Conservation (phyloP, 2,888 invertebrate genomes). For the Trypoxylon attenuatum region DNA sequence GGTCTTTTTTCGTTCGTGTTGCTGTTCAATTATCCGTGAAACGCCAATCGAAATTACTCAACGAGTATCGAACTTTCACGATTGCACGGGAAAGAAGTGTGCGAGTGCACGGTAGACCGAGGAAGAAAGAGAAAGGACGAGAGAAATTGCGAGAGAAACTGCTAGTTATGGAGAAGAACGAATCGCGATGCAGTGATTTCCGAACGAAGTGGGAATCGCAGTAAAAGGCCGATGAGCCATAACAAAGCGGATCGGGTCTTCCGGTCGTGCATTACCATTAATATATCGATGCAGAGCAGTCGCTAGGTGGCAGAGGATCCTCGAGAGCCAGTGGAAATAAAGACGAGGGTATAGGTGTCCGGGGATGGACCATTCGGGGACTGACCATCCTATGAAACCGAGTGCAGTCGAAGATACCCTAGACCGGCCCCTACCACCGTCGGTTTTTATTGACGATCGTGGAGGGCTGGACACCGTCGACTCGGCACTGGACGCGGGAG, state of each 20-base stretch:
- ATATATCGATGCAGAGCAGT: slow-evolving; percentile 12
- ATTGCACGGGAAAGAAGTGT: no score
- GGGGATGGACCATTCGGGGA: slow-evolving; percentile 69
- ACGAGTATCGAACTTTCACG: background rate
- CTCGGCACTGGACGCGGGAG: background rate
- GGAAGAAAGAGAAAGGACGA: no score
- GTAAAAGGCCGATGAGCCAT: slow-evolving; percentile 12
- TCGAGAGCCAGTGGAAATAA: slow-evolving; percentile 65
- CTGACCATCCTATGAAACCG: slow-evolving; percentile 69
- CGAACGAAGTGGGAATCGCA: background rate
- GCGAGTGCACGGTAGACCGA: no score
- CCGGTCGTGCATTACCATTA: slow-evolving; percentile 28
- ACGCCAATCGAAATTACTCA: background rate
- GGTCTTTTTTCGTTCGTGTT: background rate
- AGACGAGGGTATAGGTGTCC: slow-evolving; percentile 71
- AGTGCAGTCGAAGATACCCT: slow-evolving; percentile 67
- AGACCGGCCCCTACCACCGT: slow-evolving; percentile 53
- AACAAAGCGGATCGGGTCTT: slow-evolving; percentile 45
- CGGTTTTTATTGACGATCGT: slow-evolving; percentile 60
- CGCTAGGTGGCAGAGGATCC: background rate
- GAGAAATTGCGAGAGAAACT: no score
- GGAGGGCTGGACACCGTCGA: slow-evolving; percentile 15
- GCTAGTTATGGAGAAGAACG: background rate
- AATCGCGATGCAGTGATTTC: background rate
- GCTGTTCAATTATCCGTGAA: background rate